A percentile compares a stretch with the other conserved stretches of the same genome.
These are phyloP conservation scores for Gallinago nigripennis DNA, from an alignment of 2,797 vertebrate genomes.

Conservation along the genomic window DNA sequence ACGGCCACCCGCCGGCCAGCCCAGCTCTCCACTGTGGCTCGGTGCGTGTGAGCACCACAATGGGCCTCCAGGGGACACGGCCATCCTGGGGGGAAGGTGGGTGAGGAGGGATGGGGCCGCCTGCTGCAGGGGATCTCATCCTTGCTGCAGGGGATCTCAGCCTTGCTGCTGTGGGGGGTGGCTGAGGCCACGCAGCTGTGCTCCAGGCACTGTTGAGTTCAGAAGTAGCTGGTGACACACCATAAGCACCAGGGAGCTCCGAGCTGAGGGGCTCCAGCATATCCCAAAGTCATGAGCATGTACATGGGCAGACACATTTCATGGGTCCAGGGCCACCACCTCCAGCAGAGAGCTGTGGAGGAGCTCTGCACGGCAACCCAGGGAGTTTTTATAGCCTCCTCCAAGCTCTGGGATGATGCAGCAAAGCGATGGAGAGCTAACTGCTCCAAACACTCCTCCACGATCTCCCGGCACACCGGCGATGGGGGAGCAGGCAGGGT, in stretches of 20 bases:
- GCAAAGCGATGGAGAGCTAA: fast-evolving
- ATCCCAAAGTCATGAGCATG: fast-evolving
- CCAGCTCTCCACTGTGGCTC: fast-evolving
- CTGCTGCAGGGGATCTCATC: background rate
- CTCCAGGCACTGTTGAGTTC: fast-evolving
- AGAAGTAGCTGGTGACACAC: fast-evolving
- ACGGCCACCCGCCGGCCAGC: background rate
- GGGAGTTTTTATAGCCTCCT: background rate
- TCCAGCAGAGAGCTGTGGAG: fast-evolving
- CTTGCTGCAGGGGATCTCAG: background rate
- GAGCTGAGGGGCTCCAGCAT: fast-evolving
- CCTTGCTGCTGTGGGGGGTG: background rate
- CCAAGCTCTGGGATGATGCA: fast-evolving
- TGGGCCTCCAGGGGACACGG: fast-evolving
- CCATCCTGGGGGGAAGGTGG: no score
- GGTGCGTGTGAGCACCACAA: fast-evolving
- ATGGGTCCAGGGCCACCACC: fast-evolving
- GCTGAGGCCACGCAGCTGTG: fast-evolving
- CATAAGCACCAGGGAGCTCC: fast-evolving
- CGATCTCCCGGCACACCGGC: fast-evolving
- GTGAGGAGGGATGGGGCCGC: fast-evolving
- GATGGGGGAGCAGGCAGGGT: background rate
- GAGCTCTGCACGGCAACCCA: fast-evolving
- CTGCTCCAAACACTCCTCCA: background rate
- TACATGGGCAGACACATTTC: fast-evolving